Percentiles rank a stretch among this genome's conserved stretches.
These are phyloP conservation scores for Apocheima hispidaria DNA, from an alignment of 2,888 invertebrate genomes.

Conservation along the genomic window DNA sequence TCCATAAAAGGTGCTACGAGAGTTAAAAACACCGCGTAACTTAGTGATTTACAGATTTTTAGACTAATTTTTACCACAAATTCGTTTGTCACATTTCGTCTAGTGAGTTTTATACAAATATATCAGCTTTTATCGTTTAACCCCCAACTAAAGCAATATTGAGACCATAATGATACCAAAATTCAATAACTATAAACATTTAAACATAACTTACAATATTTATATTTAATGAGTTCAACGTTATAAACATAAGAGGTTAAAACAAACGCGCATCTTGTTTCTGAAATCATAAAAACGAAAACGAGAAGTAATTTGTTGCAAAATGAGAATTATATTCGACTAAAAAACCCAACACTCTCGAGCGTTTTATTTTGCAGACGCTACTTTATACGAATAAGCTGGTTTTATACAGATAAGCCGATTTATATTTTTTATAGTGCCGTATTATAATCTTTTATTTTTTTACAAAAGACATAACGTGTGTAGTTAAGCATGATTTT, in stretches of 20 bases:
- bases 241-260: neutral
- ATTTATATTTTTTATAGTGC: slow-evolving; percentile 81
- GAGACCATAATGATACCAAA: too few relatives aligned
- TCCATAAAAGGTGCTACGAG: too few relatives aligned
- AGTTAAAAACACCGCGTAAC: too few relatives aligned
- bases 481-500: slow-evolving; percentile 65
- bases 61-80: too few relatives aligned
- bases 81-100: too few relatives aligned
- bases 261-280: neutral
- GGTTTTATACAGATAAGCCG: slow-evolving; percentile 85
- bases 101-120: too few relatives aligned
- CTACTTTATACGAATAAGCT: slow-evolving; percentile 76
- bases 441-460: slow-evolving; percentile 76
- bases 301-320: slow-evolving; percentile 7
- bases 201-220: neutral
- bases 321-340: slow-evolving; percentile 17
- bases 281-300: slow-evolving; percentile 1
- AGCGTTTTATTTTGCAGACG: slow-evolving; percentile 56
- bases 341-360: slow-evolving; percentile 19
- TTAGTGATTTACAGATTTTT: too few relatives aligned
- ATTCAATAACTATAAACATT: neutral
- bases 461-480: slow-evolving; percentile 68
- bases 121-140: too few relatives aligned
- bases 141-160: too few relatives aligned
- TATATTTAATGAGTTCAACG: neutral